These are phyloP conservation scores for Thamnophis sirtalis DNA, from an alignment of 2,113 vertebrate species.

Conservation along the genomic window DNA sequence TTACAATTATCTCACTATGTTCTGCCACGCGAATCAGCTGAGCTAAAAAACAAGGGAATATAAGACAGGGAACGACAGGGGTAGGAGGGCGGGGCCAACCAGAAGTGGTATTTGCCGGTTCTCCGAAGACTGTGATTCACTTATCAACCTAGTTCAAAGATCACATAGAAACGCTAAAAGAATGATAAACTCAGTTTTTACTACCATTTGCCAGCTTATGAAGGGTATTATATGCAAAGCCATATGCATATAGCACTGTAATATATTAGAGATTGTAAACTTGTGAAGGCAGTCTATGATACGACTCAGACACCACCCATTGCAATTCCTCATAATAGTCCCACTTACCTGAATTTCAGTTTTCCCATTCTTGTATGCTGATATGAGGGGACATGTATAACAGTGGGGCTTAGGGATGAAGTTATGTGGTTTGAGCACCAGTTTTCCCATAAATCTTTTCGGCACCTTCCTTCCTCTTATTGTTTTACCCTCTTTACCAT, in stretches of 20 bases:
- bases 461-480: not conserved
- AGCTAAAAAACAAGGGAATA: no score
- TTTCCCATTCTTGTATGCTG: not conserved
- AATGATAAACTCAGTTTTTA: not conserved
- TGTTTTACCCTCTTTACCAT: not conserved
- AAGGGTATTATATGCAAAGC: not conserved
- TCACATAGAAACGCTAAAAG: no score
- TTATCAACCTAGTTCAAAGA: not conserved
- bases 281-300: not conserved
- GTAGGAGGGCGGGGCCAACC: no score
- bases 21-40: not conserved
- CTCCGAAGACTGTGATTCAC: not conserved
- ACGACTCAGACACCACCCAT: not conserved
- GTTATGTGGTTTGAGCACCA: not conserved
- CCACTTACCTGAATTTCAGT: not conserved
- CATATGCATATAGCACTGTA: not conserved
- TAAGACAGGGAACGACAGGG: no score
- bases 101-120: no score
- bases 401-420: not conserved
- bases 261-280: not conserved
- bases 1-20: not conserved
- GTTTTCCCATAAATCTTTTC: not conserved
- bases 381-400: not conserved
- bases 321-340: not conserved
- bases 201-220: not conserved